Evolutionary conservation across 2,888 invertebrate genomes (phyloP).

Genomic region (Drosophila quasianomalipes): DNA sequence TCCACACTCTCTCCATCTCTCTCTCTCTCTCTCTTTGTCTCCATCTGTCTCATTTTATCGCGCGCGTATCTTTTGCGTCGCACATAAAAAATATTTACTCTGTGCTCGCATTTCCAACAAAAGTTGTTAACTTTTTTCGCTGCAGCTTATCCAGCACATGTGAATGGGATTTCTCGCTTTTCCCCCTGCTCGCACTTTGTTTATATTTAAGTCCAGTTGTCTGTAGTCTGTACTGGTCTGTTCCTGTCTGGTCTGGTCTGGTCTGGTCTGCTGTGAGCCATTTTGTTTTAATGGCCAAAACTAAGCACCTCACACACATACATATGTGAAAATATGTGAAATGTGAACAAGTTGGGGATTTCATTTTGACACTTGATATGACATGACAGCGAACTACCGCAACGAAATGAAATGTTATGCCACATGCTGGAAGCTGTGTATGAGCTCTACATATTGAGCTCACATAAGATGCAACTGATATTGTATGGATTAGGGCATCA

Average conservation of each 20-base stretch:
- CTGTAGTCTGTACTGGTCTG: background rate
- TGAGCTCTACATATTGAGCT: slow-evolving; percentile 21
- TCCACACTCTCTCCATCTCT: background rate
- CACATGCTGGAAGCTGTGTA: slow-evolving; percentile 15
- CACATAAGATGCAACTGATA: background rate
- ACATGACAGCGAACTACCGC: slow-evolving; percentile 17
- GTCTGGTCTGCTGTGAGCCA: slow-evolving; percentile 28
- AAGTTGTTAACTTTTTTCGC: slow-evolving; percentile 55
- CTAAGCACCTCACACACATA: slow-evolving; percentile 55
- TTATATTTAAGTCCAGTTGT: slow-evolving; percentile 14
- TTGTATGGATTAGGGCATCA: slow-evolving; percentile 16
- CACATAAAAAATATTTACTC: slow-evolving; percentile 50
- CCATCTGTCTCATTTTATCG: background rate
- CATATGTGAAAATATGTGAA: slow-evolving; percentile 35
- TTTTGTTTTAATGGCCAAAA: slow-evolving; percentile 52
- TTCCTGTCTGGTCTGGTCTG: slow-evolving; percentile 13
- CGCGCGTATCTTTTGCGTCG: slow-evolving; percentile 12
- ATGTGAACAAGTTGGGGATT: slow-evolving; percentile 50
- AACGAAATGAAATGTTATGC: slow-evolving; percentile 40
- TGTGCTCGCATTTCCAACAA: slow-evolving; percentile 41
- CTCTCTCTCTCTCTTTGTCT: background rate
- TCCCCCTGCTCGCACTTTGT: background rate
- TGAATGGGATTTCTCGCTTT: slow-evolving; percentile 25
- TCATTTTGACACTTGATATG: slow-evolving; percentile 60
- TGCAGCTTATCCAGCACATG: slow-evolving; percentile 45